Evolutionary conservation across 2,113 vertebrate species (phyloP), one percentile per base, ranked within the genome.

Genomic region (Chlorodrepanis virens): DNA sequence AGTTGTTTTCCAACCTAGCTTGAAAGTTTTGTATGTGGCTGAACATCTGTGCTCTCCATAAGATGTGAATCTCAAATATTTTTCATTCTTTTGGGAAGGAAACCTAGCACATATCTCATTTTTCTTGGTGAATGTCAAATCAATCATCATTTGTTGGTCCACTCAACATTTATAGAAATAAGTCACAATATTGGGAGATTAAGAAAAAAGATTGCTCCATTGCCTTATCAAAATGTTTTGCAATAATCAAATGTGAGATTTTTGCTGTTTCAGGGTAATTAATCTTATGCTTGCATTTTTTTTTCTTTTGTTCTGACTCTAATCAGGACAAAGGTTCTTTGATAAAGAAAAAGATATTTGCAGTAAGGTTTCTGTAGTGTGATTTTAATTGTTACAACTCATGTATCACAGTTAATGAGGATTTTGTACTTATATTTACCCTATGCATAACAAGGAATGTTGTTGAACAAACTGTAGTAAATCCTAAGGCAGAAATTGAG

Each of bases 81-180:
- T 83, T 94, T 87, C 50, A 45, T 85, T 93, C 70, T 74, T 96
- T 94, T 56, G 40, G 60, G 63, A 64, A 81, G 56, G 74, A 69
- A 83, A 68, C 39, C 15, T 56, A 17, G n/a, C 39, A 52, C 21
- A 25, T 39, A 31, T 5, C 60, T 87, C 25, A 63, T 53, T 83
- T 90, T 75, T 60, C 65, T 79, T 77, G 64, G 59, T 63, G 59
- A 93, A 50, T 83, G 64, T 87, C 85, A 86, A 33, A 78, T 88
- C 54, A 54, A 40, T 76, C 71, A 28, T 76, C 33, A 70, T 65
- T 89, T 11, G 1, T 79, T 6, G 9, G 44, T 68, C 80, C 29
- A 56, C 65, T 79, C 84, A 68, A n/a, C 64, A 49, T 74, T 93
- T 93, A 40, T 13, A 80, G 85, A 70, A 80, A 77, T 24, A 64